Base-by-base conservation (phyloP, 1,140 invertebrate genomes). In the Polypedilum pembai region DNA sequence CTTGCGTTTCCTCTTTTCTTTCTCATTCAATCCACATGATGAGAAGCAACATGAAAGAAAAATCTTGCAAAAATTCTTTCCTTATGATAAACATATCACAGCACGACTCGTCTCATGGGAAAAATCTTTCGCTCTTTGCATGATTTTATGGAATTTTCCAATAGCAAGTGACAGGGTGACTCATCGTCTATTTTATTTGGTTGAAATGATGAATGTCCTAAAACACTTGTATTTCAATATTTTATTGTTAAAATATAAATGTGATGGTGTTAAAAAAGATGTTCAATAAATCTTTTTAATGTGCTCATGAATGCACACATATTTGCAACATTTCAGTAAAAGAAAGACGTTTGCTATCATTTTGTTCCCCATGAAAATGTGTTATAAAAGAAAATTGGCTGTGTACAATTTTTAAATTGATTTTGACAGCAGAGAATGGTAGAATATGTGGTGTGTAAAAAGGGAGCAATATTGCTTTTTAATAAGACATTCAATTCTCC, bases 1-100 rank as follows among this genome's bases (percentile, higher is more conserved):
- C 65, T 18, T 69, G 65, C 65, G 65, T 69, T 69, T 69, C 45
- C 65, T 66, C 18, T 69, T 20, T 69, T 69, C 65, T 69, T 69
- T 10, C 20, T 20, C 20, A 18, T 69, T 15, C 45, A 56, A 5
- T 33, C 1, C 12, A 56, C 12, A n/a, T 56, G 45, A 56, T 12
- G 15, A 4, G 45, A 56, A 56, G 45, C 45, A 56, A 56, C 45
- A 56, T 45, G 41, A 15, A 45, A 45, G 8, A 33, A 33, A 45
- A 45, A 45, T 45, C 12, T 12, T 1, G 41, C 41, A 45, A 41
- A n/a, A n/a, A n/a, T 33, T 33, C 24, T 33, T 33, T 33, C 24
- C 5, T 33, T 33, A 56, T 56, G 45, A 56, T 56, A 56, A 56
- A 56, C 45, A 56, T 56, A 56, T 56, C 45, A 56, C 45, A 56